Base-by-base conservation (phyloP, 2,888 invertebrate species). In the Eueremaeus valkanovi region DNA sequence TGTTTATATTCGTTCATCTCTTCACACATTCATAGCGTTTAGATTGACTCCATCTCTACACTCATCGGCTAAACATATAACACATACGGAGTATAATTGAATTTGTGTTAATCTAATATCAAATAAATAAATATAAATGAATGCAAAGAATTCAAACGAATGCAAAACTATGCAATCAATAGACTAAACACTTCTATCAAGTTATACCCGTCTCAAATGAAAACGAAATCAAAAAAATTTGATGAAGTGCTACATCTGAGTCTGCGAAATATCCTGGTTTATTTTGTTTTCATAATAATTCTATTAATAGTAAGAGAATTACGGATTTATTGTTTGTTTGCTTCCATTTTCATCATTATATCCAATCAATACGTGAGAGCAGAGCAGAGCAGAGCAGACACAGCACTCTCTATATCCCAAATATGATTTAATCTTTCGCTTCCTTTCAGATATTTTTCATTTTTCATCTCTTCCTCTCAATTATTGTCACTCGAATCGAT, bases 401-500 rank as follows among this genome's bases (percentile, higher is more conserved):
- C 1, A n/a, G n/a, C n/a, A n/a, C 58, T 13, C 5, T 1, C 58
- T 0, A 16, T 58, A 31, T 24, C 27, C 29, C n/a, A n/a, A n/a
- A n/a, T 58, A 58, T 58, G 29, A 58, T 24, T 29, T 58, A 18
- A 58, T 58, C 58, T 58, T 16, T 45, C 27, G 13, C 24, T 55
- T 58, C 29, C 58, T 29, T 58, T 18, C 1, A 58, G 29, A 29
- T 58, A 58, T 58, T 58, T 58, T 58, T 58, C 58, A 58, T 58
- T 58, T 58, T 58, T 58, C 29, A 29, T 58, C 58, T 31, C 18
- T 21, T 66, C 16, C 36, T 36, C 63, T 66, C 63, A 66, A 66
- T 66, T 66, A 66, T 66, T 66, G 36, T 66, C 63, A 66, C 36
- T 36, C 63, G 63, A 66, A 11, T 21, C 21, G 5, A 49, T 31